phyloP scores from a whole-genome alignment of 2,888 invertebrate genomes.

The Drosophila hamatofila region DNA sequence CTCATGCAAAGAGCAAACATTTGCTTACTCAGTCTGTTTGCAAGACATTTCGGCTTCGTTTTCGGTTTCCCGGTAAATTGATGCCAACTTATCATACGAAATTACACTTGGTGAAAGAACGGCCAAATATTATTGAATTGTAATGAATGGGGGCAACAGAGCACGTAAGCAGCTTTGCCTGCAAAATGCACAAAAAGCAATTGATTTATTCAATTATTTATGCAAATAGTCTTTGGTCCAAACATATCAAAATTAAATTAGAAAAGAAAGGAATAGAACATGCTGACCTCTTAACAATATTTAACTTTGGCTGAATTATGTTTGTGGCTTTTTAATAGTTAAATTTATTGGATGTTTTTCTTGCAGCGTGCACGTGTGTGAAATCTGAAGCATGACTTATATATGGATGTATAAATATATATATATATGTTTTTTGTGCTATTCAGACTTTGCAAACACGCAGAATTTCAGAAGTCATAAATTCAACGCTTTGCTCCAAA shows the following conservation, averaged over 20 bases:
- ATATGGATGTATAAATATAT: slow-evolving; percentile 25
- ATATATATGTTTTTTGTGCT: slow-evolving; percentile 28
- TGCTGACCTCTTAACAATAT: slow-evolving; percentile 46
- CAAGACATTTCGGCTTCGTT: neutral
- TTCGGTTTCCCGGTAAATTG: neutral
- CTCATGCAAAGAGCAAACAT: neutral
- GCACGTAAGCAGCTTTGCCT: slow-evolving; percentile 67
- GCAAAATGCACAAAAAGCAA: slow-evolving; percentile 31
- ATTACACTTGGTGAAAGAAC: neutral
- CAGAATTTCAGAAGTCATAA: slow-evolving; percentile 73
- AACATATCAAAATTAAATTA: slow-evolving; percentile 64
- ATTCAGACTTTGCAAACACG: slow-evolving; percentile 64
- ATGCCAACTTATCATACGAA: slow-evolving; percentile 4
- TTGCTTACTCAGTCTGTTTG: neutral
- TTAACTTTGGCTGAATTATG: slow-evolving; percentile 57
- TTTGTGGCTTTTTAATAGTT: slow-evolving; percentile 63
- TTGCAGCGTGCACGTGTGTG: slow-evolving; percentile 44
- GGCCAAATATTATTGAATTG: neutral
- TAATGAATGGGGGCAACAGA: slow-evolving; percentile 18
- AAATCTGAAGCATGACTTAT: slow-evolving; percentile 48
- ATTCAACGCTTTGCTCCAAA: slow-evolving; percentile 70
- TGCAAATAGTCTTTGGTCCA: slow-evolving; percentile 32
- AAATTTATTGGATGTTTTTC: slow-evolving; percentile 63
- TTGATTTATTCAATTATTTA: slow-evolving; percentile 52
- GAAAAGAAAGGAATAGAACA: slow-evolving; percentile 32